These are phyloP conservation scores for Mythimna lalbum DNA, from an alignment of 2,888 invertebrate species.

Conservation along the genomic window DNA sequence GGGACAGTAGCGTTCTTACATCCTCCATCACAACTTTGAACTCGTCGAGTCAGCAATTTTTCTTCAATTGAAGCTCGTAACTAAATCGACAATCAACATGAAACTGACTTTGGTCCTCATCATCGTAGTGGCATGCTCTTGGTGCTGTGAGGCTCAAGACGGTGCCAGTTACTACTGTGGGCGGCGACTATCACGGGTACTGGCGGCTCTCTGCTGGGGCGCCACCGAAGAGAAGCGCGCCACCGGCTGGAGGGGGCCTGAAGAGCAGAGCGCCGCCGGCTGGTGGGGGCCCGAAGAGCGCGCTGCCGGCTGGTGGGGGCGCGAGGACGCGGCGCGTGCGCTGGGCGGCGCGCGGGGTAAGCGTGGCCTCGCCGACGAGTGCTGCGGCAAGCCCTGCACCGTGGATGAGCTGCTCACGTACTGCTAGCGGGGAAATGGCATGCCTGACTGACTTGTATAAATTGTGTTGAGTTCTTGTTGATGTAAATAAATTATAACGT, in stretches of 20 bases:
- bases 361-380: slow-evolving; percentile 65
- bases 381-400: slow-evolving; percentile 69
- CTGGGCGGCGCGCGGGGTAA: slow-evolving; percentile 53
- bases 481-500: not conserved
- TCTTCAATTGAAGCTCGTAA: not conserved
- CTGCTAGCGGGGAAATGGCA: slow-evolving; percentile 45
- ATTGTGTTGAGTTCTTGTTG: too few species aligned
- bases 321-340: slow-evolving; percentile 9
- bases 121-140: slow-evolving; percentile 20
- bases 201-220: slow-evolving; percentile 42
- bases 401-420: slow-evolving; percentile 63
- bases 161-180: slow-evolving; percentile 52
- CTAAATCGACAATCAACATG: slow-evolving; percentile 21
- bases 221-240: slow-evolving; percentile 39
- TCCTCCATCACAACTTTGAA: not conserved
- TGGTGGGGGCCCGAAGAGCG: slow-evolving; percentile 33
- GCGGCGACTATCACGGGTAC: slow-evolving; percentile 34
- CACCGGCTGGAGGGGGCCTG: slow-evolving; percentile 38
- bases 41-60: not conserved
- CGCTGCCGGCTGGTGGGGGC: slow-evolving; percentile 26
- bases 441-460: slow-evolving; percentile 7
- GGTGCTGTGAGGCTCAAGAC: slow-evolving; percentile 28
- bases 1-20: slow-evolving; percentile 1
- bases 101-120: slow-evolving; percentile 38
- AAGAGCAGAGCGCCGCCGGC: slow-evolving; percentile 31